A percentile compares a stretch with the other conserved stretches of the same genome.
Conservation (phyloP, 2,113 vertebrate genomes). For the Dromiciops gliroides region DNA sequence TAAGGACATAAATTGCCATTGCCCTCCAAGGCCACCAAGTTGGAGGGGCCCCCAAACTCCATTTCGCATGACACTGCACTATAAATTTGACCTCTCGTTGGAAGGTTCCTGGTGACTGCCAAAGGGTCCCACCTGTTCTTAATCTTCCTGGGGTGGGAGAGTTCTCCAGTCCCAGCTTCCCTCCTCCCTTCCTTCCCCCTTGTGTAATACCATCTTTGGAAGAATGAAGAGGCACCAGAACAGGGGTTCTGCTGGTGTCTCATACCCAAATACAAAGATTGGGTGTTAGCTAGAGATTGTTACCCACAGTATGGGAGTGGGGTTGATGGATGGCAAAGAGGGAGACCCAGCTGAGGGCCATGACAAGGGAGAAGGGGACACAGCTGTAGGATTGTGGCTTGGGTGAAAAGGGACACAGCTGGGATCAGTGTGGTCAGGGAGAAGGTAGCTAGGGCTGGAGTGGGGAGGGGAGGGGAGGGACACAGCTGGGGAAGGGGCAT, state of each 20-base stretch:
- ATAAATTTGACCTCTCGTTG: background rate
- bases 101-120: background rate
- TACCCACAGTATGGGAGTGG: slow-evolving; percentile 73
- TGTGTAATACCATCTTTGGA: background rate
- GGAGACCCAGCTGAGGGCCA: background rate
- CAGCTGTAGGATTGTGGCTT: background rate
- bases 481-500: slow-evolving; percentile 2
- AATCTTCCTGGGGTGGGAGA: background rate
- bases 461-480: background rate
- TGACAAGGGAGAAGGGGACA: background rate
- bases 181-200: background rate
- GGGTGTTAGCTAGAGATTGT: slow-evolving; percentile 72
- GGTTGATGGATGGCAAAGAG: slow-evolving; percentile 41
- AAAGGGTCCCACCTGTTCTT: background rate
- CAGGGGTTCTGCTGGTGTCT: slow-evolving; percentile 73
- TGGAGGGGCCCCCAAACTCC: background rate
- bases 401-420: slow-evolving; percentile 1
- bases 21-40: background rate
- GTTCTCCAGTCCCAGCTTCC: slow-evolving; percentile 5
- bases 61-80: background rate
- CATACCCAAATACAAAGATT: slow-evolving; percentile 72
- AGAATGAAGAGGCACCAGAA: slow-evolving; percentile 41
- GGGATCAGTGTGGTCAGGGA: background rate
- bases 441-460: background rate
- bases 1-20: background rate